Conservation (phyloP, 2,113 vertebrate species). For the Eulacestoma nigropectus region DNA sequence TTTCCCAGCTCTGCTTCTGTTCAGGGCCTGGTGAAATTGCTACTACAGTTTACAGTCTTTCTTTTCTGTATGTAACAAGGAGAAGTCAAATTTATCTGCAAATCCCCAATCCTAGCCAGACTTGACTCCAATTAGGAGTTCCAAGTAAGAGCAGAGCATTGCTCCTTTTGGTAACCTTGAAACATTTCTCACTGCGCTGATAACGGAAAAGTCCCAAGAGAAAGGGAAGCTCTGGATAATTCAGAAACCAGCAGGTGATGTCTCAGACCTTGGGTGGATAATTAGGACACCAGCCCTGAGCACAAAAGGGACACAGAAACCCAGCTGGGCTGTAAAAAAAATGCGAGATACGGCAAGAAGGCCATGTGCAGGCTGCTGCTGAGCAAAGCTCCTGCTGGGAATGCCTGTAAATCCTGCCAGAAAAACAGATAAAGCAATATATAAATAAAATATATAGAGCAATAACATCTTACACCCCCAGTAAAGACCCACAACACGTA, state of each 20-base stretch:
- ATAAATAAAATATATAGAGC: not conserved
- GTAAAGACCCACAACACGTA: fast-evolving
- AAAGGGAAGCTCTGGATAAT: not conserved
- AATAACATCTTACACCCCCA: not conserved
- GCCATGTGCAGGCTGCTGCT: not conserved
- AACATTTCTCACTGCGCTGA: not conserved
- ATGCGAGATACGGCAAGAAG: not conserved
- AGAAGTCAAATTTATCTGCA: not conserved
- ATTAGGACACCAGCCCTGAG: not conserved
- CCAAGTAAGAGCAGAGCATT: not conserved
- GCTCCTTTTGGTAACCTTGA: constrained; percentile 11
- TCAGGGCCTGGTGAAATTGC: not conserved
- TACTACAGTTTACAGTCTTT: not conserved
- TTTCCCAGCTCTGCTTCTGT: not conserved
- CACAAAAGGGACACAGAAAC: not conserved
- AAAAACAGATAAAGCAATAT: not conserved
- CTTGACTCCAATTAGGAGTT: not conserved
- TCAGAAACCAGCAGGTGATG: constrained; percentile 13
- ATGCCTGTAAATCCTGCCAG: not conserved
- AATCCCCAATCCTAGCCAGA: not conserved
- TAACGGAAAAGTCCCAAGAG: not conserved
- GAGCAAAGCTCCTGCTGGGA: not conserved
- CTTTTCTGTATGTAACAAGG: not conserved
- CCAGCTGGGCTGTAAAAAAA: not conserved
- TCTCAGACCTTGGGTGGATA: not conserved